Evolutionary conservation across 1,140 invertebrate species (phyloP).

Genomic region (Ceratosolen fusciceps): DNA sequence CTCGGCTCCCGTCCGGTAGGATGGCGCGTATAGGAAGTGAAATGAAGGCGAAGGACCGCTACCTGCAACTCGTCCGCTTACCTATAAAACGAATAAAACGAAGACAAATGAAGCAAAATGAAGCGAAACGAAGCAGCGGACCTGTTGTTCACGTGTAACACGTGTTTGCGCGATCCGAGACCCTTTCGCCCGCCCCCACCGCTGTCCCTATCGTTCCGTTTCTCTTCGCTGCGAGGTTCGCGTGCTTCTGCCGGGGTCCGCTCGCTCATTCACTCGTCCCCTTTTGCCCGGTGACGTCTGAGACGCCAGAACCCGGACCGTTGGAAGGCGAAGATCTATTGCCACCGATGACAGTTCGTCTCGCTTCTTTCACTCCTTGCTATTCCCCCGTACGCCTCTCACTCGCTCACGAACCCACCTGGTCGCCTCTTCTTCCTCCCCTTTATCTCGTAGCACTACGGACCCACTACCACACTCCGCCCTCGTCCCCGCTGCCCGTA

Average conservation of each 20-base stretch:
- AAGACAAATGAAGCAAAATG: too few species aligned
- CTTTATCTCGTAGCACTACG: background rate
- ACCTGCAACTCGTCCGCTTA: conserved; percentile 49
- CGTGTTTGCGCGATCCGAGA: conserved; percentile 68
- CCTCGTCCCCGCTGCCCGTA: conserved; percentile 41
- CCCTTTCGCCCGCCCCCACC: conserved; percentile 44
- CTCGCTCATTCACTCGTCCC: too few species aligned
- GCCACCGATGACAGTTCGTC: conserved; percentile 69
- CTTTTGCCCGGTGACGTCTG: conserved; percentile 8
- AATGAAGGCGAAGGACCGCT: conserved; percentile 51
- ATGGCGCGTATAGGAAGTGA: conserved; percentile 64
- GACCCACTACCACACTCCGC: conserved; percentile 5
- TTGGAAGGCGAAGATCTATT: conserved; percentile 68
- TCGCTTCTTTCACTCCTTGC: conserved; percentile 52
- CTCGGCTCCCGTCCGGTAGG: conserved; percentile 50
- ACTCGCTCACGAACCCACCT: background rate
- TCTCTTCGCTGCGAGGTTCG: background rate
- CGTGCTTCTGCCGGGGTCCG: background rate
- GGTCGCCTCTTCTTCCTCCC: background rate
- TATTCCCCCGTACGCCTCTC: conserved; percentile 9
- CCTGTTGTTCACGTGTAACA: conserved; percentile 67
- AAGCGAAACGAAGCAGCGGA: too few species aligned
- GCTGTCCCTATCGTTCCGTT: conserved; percentile 18
- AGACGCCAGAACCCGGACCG: conserved; percentile 31
- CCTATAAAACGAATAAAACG: conserved; percentile 31